These are phyloP conservation scores for Sciaenops ocellatus DNA, from an alignment of 2,797 vertebrate genomes.

Conservation along the genomic window DNA sequence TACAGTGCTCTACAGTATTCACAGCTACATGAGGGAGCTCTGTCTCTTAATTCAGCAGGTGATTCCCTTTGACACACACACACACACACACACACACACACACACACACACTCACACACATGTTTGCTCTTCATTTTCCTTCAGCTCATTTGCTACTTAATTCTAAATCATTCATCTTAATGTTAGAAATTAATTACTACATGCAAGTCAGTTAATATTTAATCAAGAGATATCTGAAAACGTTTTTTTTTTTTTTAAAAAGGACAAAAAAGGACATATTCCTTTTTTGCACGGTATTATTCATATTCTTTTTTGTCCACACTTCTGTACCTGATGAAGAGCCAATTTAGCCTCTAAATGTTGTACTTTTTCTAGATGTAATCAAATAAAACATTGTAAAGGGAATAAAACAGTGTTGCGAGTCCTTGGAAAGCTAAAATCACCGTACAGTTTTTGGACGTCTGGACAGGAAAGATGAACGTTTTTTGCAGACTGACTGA, in stretches of 20 bases:
- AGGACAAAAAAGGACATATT: too few relatives aligned
- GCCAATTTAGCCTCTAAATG: not conserved
- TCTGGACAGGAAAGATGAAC: not conserved
- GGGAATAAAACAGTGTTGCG: not conserved
- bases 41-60: slow-evolving; percentile 44
- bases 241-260: not conserved
- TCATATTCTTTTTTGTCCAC: too few relatives aligned
- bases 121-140: not conserved
- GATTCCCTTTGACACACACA: slow-evolving; percentile 6
- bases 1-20: slow-evolving; percentile 46
- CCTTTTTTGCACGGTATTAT: not conserved
- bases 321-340: not conserved
- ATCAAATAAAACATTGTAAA: not conserved
- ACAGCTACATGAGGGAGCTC: slow-evolving; percentile 33
- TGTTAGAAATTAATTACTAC: not conserved
- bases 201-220: not conserved
- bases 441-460: not conserved
- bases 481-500: not conserved
- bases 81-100: not conserved
- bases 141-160: not conserved
- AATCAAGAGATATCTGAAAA: not conserved
- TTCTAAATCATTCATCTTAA: not conserved
- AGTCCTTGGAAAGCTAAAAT: not conserved
- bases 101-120: too few relatives aligned
- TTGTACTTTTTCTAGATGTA: not conserved